Percentiles rank a stretch among this genome's conserved stretches.
These are phyloP conservation scores for Solea solea DNA, from an alignment of 2,113 vertebrate genomes.

Conservation along the genomic window DNA sequence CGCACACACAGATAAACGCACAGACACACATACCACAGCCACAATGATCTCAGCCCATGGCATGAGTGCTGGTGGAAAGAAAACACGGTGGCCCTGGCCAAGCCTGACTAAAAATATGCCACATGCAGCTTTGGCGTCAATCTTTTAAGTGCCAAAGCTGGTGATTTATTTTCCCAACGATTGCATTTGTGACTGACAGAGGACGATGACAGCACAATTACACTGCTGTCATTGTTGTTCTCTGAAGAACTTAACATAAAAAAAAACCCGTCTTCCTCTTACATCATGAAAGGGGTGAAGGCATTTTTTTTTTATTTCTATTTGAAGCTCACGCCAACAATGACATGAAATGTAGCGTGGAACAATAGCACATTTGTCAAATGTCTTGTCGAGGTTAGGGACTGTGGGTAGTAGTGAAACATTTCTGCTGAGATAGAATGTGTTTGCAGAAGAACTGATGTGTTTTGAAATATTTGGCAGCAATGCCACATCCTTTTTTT, in stretches of 20 bases:
- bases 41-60: conserved; percentile 29
- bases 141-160: conserved; percentile 30
- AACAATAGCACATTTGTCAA: conserved; percentile 33
- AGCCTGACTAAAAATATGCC: conserved; percentile 59
- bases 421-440: conserved; percentile 1
- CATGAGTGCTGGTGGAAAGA: not conserved
- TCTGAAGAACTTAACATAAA: conserved; percentile 13
- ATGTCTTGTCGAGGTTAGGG: conserved; percentile 20
- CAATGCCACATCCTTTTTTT: not conserved
- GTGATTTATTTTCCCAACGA: conserved; percentile 43
- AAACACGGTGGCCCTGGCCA: conserved; percentile 60
- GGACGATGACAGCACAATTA: conserved; percentile 19
- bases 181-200: conserved; percentile 22
- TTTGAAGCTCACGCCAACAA: conserved; percentile 5
- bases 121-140: conserved; percentile 36
- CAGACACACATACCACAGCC: conserved; percentile 23
- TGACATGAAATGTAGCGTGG: conserved; percentile 2
- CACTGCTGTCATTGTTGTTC: conserved; percentile 14
- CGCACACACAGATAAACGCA: conserved; percentile 7
- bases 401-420: not conserved
- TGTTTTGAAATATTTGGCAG: not conserved
- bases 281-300: conserved; percentile 14
- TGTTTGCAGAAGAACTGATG: conserved; percentile 8
- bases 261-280: not conserved
- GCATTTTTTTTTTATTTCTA: conserved; percentile 38